These are phyloP conservation scores for Rallus limicola DNA, from an alignment of 2,113 vertebrate genomes.

Conservation along the genomic window DNA sequence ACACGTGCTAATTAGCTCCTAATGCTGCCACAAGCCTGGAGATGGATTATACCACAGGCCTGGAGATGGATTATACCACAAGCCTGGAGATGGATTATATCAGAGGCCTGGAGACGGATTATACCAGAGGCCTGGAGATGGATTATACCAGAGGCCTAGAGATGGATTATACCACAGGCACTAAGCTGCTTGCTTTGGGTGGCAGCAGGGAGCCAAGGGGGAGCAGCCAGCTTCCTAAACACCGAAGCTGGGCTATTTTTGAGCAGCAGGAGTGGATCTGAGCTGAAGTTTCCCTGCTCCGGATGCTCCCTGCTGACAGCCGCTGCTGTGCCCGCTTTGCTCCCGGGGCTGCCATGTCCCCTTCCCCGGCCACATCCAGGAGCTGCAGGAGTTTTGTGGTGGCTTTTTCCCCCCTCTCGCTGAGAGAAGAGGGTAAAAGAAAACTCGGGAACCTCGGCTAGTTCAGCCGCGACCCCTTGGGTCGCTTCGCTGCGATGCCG, in stretches of 20 bases:
- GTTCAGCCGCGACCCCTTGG: accelerated
- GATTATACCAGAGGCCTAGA: background rate
- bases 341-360: accelerated
- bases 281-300: background rate
- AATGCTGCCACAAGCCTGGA: background rate
- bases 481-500: accelerated
- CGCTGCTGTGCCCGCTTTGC: background rate
- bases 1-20: background rate
- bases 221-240: background rate
- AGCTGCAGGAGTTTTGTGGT: accelerated
- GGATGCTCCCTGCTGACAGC: background rate
- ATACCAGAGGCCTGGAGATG: background rate
- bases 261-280: background rate
- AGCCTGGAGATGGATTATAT: background rate
- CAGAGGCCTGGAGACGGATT: too few species aligned
- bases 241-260: accelerated
- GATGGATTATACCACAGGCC: background rate
- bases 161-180: background rate
- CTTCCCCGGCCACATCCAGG: accelerated
- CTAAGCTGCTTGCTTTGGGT: background rate
- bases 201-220: background rate
- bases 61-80: background rate
- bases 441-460: background rate
- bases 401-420: background rate
- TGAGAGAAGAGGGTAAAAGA: background rate